A percentile compares a stretch with the other conserved stretches of the same genome.
These are phyloP conservation scores for Euura lappo DNA, from an alignment of 1,140 invertebrate species.

Conservation along the genomic window DNA sequence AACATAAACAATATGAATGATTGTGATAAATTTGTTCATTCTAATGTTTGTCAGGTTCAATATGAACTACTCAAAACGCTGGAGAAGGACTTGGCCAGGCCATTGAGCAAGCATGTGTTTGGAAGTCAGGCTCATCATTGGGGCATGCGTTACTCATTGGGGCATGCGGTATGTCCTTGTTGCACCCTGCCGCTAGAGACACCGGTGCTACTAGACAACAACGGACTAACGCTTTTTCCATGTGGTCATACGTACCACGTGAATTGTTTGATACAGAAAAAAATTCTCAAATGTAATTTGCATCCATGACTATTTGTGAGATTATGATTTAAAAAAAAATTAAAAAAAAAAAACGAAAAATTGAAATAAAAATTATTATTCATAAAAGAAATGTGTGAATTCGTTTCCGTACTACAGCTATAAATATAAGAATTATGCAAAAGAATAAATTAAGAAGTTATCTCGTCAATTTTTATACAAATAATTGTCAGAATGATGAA, in stretches of 20 bases:
- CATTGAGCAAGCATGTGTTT: constrained; percentile 39
- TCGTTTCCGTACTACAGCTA: too few relatives aligned
- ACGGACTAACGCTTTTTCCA: constrained; percentile 54
- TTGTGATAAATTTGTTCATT: background rate
- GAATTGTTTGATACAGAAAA: constrained; percentile 58
- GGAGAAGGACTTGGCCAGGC: constrained; percentile 39
- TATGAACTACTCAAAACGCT: constrained; percentile 40
- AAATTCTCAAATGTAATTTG: constrained; percentile 52
- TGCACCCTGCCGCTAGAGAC: constrained; percentile 55
- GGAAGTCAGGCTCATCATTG: constrained; percentile 53
- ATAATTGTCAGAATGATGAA: background rate
- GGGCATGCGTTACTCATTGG: constrained; percentile 58
- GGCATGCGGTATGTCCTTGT: constrained; percentile 54
- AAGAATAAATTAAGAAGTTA: background rate
- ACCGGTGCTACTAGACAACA: constrained; percentile 51
- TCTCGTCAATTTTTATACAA: background rate
- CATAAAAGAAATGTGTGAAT: too few relatives aligned
- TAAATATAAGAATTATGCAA: too few relatives aligned
- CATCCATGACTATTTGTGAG: constrained; percentile 33
- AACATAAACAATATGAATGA: background rate
- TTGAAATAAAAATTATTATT: too few relatives aligned
- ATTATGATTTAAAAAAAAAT: too few relatives aligned
- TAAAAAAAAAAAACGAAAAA: too few relatives aligned
- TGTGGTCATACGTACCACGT: constrained; percentile 59
- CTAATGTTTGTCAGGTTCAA: constrained; percentile 35